Percentiles rank a stretch among this genome's conserved stretches.
Conservation (phyloP, 1,140 invertebrate species). For the Procambarus clarkii region DNA sequence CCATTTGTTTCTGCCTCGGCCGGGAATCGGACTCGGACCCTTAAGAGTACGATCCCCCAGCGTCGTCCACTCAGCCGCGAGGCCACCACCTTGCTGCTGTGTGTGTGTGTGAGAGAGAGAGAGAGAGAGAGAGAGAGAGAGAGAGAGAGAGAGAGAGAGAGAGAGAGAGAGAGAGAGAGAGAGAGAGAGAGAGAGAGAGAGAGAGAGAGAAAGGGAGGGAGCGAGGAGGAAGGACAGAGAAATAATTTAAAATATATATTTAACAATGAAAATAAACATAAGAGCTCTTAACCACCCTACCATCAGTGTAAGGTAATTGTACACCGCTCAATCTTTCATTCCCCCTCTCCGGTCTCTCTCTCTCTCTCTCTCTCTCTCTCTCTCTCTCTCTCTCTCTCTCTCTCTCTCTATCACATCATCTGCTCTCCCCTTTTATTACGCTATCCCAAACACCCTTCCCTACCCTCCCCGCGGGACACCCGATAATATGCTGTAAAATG, state of each 20-base stretch:
- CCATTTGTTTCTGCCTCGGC: too few relatives aligned
- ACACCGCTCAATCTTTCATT: background rate
- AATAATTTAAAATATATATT: background rate
- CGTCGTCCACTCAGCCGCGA: too few relatives aligned
- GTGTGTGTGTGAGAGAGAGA: background rate
- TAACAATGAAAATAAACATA: background rate
- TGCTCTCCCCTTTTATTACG: slow-evolving; percentile 42
- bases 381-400: slow-evolving; percentile 24
- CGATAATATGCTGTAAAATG: slow-evolving; percentile 42
- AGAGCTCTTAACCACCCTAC: background rate
- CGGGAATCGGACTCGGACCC: too few relatives aligned
- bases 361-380: slow-evolving; percentile 48
- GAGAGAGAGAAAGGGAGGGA: background rate
- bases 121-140: slow-evolving; percentile 8
- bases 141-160: slow-evolving; percentile 4
- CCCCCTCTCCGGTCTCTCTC: too few relatives aligned
- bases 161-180: slow-evolving; percentile 38
- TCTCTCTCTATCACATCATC: background rate
- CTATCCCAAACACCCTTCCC: slow-evolving; percentile 31
- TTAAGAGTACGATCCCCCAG: too few relatives aligned
- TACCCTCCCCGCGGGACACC: background rate
- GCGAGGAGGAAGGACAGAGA: too few relatives aligned
- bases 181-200: slow-evolving; percentile 40
- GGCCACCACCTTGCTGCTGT: too few relatives aligned
- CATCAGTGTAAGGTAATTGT: background rate